Percentiles rank a stretch among this genome's conserved stretches.
These are phyloP conservation scores for Protomyctophum bolini DNA, from an alignment of 2,113 vertebrate genomes.

Conservation along the genomic window DNA sequence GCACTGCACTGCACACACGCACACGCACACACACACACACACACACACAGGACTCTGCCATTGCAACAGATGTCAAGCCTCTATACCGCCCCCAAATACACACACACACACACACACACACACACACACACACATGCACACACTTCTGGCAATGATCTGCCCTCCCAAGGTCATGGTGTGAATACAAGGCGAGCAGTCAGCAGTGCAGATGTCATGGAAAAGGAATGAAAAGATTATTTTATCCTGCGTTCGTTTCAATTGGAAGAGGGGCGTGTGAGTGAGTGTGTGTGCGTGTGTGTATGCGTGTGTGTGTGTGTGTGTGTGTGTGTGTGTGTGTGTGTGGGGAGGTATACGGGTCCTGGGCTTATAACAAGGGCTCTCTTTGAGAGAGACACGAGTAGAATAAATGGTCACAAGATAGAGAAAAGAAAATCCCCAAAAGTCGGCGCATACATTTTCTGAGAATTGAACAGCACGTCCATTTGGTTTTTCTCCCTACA, in stretches of 20 bases:
- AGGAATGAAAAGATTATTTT: slow-evolving; percentile 16
- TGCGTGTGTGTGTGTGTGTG: background rate
- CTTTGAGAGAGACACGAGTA: slow-evolving; percentile 6
- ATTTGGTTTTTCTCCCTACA: too few relatives aligned
- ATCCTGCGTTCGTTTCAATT: slow-evolving; percentile 31
- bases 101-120: slow-evolving; percentile 13
- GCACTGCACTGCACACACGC: background rate
- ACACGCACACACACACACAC: background rate
- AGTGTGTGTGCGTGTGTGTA: background rate
- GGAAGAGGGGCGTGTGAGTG: background rate
- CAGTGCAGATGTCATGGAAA: slow-evolving; percentile 18
- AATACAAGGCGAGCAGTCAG: slow-evolving; percentile 33
- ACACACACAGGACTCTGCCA: slow-evolving; percentile 13
- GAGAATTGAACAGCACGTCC: background rate
- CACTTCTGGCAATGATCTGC: slow-evolving; percentile 32
- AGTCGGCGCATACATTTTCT: slow-evolving; percentile 1
- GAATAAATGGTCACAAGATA: slow-evolving; percentile 15
- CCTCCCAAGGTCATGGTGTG: slow-evolving; percentile 48
- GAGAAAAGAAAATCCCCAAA: slow-evolving; percentile 8
- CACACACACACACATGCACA: slow-evolving; percentile 4
- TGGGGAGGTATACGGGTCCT: slow-evolving; percentile 1
- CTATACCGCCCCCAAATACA: background rate
- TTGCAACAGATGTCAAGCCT: slow-evolving; percentile 17
- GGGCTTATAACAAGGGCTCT: slow-evolving; percentile 10
- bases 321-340: background rate